Evolutionary conservation across 2,888 invertebrate genomes (phyloP), one percentile per base, ranked within the genome.

Genomic region (Chrysina gloriosa): DNA sequence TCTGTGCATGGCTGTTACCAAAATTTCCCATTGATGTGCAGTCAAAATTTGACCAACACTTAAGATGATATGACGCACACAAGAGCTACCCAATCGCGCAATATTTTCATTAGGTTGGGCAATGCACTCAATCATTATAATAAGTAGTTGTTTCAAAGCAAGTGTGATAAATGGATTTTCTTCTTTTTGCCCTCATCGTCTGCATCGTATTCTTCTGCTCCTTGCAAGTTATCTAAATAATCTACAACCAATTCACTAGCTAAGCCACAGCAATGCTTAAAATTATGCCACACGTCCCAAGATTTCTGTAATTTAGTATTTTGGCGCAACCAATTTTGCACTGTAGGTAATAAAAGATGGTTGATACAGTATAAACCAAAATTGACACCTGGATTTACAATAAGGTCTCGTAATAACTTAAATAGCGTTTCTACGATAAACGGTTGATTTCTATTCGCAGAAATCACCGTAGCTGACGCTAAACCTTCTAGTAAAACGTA

Each of bases 291-390:
- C 56, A 92, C 89, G 72, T 93, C 90, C 89, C 92, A 90, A 71
- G 92, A 88, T 71, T 90, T 86, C 73, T 89, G 89, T 3, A 90
- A 89, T 73, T 85, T 85, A 16, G 74, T 69, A 66, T 83, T 82
- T 80, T 91, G 90, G 7, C 96, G 87, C 68, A 97, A 84, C 97
- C 97, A 97, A 77, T 92, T 92, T 84, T 98, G 97, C 11, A 97
- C 92, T 86, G 94, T 93, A 0, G 97, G 97, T 63, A 98, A 85
- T 4, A 98, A 84, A 61, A 97, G 84, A 80, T 96, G 95, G 81
- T 97, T 97, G 67, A 97, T 91, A 81, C 96, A 96, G 79, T 95
- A 95, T 66, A 97, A 86, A 0, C 95, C 96, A 81, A 97, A 97
- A 74, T 92, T 90, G 1, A 94, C 90, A 21, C 97, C 97, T 5